phyloP scores from a whole-genome alignment of 2,888 invertebrate species.

The Pseudococcus viburni region DNA sequence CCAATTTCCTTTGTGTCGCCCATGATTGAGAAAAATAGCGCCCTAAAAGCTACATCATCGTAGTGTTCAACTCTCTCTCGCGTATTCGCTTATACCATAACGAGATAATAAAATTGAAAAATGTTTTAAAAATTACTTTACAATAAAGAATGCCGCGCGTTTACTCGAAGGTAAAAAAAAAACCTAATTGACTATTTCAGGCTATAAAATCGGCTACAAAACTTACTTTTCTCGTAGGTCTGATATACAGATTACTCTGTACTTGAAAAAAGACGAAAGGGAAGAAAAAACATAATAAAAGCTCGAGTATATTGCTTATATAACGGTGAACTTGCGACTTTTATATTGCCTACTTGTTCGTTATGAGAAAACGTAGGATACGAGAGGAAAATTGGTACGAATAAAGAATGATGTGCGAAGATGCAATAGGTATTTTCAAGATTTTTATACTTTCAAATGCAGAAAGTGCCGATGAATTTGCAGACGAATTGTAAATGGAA shows the following conservation, averaged over 20 bases:
- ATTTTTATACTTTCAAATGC: too few relatives aligned
- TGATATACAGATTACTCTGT: background rate
- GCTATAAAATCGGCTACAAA: slow-evolving; percentile 1
- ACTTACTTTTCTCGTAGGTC: background rate
- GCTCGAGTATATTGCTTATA: background rate
- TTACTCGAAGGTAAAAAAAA: background rate
- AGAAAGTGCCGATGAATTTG: too few relatives aligned
- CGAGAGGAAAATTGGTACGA: too few relatives aligned
- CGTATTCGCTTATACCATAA: slow-evolving; percentile 9
- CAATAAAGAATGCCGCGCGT: background rate
- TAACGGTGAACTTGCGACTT: background rate
- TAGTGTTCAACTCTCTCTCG: background rate
- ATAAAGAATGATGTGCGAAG: too few relatives aligned
- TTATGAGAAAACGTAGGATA: background rate
- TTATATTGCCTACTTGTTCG: slow-evolving; percentile 18
- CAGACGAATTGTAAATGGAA: too few relatives aligned
- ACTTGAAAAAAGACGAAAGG: background rate
- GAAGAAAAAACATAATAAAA: background rate
- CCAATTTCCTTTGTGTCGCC: background rate
- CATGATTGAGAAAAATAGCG: slow-evolving; percentile 36
- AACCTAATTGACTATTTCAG: slow-evolving; percentile 9
- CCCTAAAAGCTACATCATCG: background rate
- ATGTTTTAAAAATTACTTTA: slow-evolving; percentile 33
- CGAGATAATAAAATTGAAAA: slow-evolving; percentile 45
- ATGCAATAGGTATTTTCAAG: too few relatives aligned